Base-by-base conservation (phyloP, 2,888 invertebrate genomes). In the Mimumesa dahlbomi region DNA sequence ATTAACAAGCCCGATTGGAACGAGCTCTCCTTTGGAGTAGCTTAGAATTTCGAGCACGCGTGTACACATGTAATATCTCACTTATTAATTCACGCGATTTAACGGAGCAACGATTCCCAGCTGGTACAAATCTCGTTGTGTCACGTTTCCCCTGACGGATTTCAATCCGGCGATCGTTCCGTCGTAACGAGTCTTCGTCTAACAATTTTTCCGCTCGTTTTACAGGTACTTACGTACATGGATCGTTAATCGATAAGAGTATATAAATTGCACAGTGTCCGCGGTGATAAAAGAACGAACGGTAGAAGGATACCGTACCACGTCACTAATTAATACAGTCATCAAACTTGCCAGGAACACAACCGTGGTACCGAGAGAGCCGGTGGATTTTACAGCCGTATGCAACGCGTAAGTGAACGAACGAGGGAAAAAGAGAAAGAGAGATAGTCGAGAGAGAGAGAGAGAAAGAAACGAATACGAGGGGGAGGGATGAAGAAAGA, bases 311-410 rank as follows among this genome's bases (percentile, higher is more conserved):
- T 48, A 49, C 43, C 21, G 56, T 58, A 54, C 57, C n/a, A n/a
- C 42, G 45, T 38, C 31, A 11, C 53, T 70, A 73, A 76, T 79
- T 77, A 74, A 80, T 74, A 77, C 36, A 67, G 62, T 69, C 69
- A 42, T 79, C 72, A 46, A 57, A 46, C 62, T 57, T 40, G n/a
- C n/a, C n/a, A n/a, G n/a, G n/a, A n/a, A n/a, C n/a, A n/a, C n/a
- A n/a, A n/a, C n/a, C n/a, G n/a, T n/a, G 19, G 25, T 9, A 29
- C 63, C 38, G 38, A 22, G 43, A 36, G 45, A 29, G 48, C 31
- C 48, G 49, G 43, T 53, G 42, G 40, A 25, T 48, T 70, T 62
- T 54, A 40, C 6, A 22, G 29, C n/a, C 11, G 22, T 14, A 25
- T 13, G 22, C 14, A 13, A 6, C 16, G 40, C 1, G 29, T 0